These are phyloP conservation scores for Bombyx mandarina DNA, from an alignment of 1,140 invertebrate species.

Conservation along the genomic window DNA sequence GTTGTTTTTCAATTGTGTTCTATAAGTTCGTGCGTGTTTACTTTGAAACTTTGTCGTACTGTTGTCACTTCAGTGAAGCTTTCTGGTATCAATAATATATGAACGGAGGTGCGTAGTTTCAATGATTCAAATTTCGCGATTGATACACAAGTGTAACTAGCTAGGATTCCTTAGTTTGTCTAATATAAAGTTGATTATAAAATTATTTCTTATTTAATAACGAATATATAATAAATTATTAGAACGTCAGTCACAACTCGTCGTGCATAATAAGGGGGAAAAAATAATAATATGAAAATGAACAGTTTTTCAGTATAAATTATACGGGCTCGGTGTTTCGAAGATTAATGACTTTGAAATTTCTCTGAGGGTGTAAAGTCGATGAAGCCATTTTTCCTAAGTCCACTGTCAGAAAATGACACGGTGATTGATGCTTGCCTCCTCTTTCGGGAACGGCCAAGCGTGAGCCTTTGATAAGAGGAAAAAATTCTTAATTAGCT, in stretches of 20 bases:
- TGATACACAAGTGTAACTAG: no score
- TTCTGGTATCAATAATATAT: no score
- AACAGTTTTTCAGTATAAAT: slow-evolving; percentile 27
- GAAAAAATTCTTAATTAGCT: slow-evolving; percentile 7
- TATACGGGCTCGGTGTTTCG: slow-evolving; percentile 25
- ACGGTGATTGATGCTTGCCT: slow-evolving; percentile 39
- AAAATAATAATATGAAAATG: slow-evolving; percentile 13
- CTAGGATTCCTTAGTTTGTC: no score
- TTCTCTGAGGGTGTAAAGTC: slow-evolving; percentile 44
- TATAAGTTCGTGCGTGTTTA: no score
- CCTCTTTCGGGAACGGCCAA: slow-evolving; percentile 20
- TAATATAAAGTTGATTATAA: no score
- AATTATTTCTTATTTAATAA: no score
- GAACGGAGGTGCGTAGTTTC: no score
- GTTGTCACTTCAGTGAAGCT: no score
- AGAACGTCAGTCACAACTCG: not conserved
- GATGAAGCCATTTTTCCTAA: slow-evolving; percentile 52
- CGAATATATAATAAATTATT: no score
- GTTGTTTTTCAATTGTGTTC: no score
- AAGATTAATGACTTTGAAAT: slow-evolving; percentile 54
- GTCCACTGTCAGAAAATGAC: slow-evolving; percentile 48
- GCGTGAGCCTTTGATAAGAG: slow-evolving; percentile 16
- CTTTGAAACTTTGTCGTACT: no score
- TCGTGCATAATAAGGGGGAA: not conserved
- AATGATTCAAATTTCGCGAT: no score